Evolutionary conservation across 2,888 invertebrate genomes (phyloP).

Genomic region (Agriopis marginaria): DNA sequence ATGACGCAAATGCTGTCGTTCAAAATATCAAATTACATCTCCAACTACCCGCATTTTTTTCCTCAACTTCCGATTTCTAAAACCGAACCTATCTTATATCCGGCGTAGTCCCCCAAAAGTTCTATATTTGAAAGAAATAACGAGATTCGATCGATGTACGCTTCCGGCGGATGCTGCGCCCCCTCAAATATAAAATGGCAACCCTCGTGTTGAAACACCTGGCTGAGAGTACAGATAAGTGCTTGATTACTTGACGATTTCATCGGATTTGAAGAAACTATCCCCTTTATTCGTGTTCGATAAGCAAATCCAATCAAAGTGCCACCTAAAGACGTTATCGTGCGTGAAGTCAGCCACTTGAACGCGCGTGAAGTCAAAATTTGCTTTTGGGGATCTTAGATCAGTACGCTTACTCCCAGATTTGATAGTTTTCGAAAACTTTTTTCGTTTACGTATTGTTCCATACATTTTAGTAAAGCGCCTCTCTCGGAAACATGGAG

Average conservation of each 20-base stretch:
- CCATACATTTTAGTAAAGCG: no score
- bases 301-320: no score
- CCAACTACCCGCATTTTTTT: slow-evolving; percentile 6
- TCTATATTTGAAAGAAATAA: slow-evolving; percentile 39
- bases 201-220: slow-evolving; percentile 55
- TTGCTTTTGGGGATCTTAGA: no score
- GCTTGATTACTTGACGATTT: slow-evolving; percentile 37
- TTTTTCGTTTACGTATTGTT: no score
- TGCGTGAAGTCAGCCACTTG: no score
- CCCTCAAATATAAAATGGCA: slow-evolving; percentile 60
- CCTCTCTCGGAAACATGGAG: no score
- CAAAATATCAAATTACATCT: slow-evolving; percentile 32
- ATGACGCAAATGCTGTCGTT: neutral
- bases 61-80: slow-evolving; percentile 44
- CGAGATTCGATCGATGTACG: slow-evolving; percentile 46
- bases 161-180: slow-evolving; percentile 68
- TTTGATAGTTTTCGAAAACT: no score
- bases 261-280: neutral
- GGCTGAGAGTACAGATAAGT: slow-evolving; percentile 43
- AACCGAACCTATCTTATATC: slow-evolving; percentile 46
- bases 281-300: no score
- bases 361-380: no score
- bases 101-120: slow-evolving; percentile 44
- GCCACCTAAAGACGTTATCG: no score
- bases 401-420: no score